Evolutionary conservation across 2,113 vertebrate species (phyloP).

Genomic region (Rhinolophus ferrumequinum): DNA sequence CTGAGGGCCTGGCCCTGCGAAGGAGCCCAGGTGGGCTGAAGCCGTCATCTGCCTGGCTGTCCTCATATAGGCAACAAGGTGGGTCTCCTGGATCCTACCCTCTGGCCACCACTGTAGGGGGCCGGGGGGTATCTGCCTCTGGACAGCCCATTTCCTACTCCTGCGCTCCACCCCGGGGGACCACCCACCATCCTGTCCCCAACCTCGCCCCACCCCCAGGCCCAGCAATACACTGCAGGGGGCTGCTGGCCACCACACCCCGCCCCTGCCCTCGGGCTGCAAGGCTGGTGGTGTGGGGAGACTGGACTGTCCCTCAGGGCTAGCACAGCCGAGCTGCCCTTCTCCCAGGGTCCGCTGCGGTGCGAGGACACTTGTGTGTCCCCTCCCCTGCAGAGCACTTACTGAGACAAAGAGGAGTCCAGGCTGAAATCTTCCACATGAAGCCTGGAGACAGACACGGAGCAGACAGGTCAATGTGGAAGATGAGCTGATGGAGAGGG

Average conservation of each 20-base stretch:
- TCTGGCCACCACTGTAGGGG: neutral
- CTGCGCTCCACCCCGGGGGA: neutral
- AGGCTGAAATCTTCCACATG: slow-evolving; percentile 93
- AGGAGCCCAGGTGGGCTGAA: neutral
- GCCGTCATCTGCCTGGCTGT: neutral
- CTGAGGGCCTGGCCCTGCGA: neutral
- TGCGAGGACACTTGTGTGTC: no score
- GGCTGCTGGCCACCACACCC: neutral
- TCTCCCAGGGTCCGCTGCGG: neutral
- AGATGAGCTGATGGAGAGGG: fast-evolving
- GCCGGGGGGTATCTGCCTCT: neutral
- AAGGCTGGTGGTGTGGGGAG: neutral
- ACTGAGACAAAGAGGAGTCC: slow-evolving; percentile 94
- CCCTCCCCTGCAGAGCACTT: slow-evolving; percentile 77
- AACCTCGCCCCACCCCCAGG: no score
- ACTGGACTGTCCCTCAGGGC: neutral
- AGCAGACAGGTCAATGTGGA: slow-evolving; percentile 66
- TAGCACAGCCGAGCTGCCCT: no score
- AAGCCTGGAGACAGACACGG: slow-evolving; percentile 81
- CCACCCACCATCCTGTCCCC: fast-evolving
- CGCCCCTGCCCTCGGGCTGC: neutral
- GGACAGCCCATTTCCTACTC: neutral
- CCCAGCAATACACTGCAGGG: neutral
- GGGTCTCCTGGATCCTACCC: fast-evolving
- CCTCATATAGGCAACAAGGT: fast-evolving